phyloP scores from a whole-genome alignment of 1,140 invertebrate genomes.

The Metopolophium dirhodum region DNA sequence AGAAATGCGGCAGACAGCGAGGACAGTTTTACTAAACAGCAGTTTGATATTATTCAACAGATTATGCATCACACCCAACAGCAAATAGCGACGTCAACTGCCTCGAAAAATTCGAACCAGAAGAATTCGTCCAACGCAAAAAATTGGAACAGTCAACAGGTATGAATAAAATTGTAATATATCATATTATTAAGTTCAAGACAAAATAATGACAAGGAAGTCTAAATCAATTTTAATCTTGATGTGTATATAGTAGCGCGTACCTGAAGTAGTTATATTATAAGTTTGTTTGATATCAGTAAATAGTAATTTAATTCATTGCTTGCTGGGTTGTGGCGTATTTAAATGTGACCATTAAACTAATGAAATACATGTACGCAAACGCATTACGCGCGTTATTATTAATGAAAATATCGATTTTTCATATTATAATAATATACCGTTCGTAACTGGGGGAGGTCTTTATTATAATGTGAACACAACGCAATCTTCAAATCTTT shows the following conservation, averaged over 20 bases:
- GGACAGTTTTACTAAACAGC: conserved; percentile 75
- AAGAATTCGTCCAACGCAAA: conserved; percentile 58
- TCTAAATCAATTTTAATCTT: neutral
- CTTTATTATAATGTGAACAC: neutral
- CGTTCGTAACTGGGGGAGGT: neutral
- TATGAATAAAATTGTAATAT: neutral
- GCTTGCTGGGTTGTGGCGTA: neutral
- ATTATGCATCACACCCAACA: conserved; percentile 74
- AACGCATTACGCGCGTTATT: neutral
- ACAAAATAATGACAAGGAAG: neutral
- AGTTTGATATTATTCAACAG: conserved; percentile 78
- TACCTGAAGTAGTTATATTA: neutral
- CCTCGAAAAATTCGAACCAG: conserved; percentile 55
- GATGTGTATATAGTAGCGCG: neutral
- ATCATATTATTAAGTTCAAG: neutral
- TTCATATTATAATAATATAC: neutral
- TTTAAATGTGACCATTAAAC: neutral
- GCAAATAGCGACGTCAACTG: conserved; percentile 63
- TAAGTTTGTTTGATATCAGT: neutral
- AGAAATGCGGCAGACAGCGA: conserved; percentile 62
- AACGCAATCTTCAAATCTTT: neutral
- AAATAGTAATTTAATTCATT: neutral
- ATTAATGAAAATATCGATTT: conserved; percentile 8
- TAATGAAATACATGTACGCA: neutral
- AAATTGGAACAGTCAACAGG: conserved; percentile 60